Conservation (phyloP, 1,140 invertebrate species). For the Cheumatopsyche charites region DNA sequence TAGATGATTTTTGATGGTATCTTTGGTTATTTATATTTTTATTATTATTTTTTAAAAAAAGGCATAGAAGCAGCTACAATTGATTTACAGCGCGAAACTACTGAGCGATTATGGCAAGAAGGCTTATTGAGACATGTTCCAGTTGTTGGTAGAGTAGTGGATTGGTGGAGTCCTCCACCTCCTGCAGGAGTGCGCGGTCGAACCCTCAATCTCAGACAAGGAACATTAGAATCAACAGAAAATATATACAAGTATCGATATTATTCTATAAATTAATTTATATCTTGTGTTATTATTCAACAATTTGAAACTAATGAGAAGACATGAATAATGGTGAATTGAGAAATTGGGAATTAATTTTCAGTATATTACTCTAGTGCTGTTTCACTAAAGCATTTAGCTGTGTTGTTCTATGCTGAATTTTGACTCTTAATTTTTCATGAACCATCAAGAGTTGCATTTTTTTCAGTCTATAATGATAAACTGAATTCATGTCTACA, state of each 20-base stretch:
- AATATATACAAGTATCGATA: slow-evolving; percentile 77
- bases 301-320: no score
- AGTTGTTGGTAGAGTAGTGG: slow-evolving; percentile 87
- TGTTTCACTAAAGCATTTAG: slow-evolving; percentile 13
- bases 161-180: slow-evolving; percentile 82
- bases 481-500: no score
- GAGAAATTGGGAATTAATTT: no score
- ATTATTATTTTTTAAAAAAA: slow-evolving; percentile 49
- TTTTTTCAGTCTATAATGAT: no score
- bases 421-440: no score
- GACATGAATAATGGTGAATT: no score
- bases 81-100: slow-evolving; percentile 87
- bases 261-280: no score
- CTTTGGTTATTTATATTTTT: background rate
- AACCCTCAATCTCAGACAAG: slow-evolving; percentile 83
- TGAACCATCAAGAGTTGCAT: no score
- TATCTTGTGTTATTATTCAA: no score
- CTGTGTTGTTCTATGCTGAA: no score
- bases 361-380: no score
- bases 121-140: slow-evolving; percentile 92
- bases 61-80: slow-evolving; percentile 91
- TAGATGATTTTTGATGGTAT: no score
- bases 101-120: slow-evolving; percentile 91
- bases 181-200: slow-evolving; percentile 79
- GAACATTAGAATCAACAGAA: slow-evolving; percentile 88